phyloP scores from a whole-genome alignment of 2,888 invertebrate genomes.

The Carcina quercana region DNA sequence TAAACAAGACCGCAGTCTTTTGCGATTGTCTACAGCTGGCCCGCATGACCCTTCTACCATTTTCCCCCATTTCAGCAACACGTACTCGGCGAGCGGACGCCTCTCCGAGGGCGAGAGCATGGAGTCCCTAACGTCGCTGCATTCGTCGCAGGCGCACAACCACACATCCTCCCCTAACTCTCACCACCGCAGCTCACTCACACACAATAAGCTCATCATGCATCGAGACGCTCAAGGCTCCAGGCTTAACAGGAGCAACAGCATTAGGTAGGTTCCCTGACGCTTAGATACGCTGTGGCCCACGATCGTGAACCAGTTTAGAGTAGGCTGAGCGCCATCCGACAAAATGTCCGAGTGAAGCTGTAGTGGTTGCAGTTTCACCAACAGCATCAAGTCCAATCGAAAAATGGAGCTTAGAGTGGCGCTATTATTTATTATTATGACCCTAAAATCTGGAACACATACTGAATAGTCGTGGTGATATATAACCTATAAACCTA shows the following conservation, averaged over 20 bases:
- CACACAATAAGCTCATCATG: constrained; percentile 76
- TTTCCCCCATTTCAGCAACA: constrained; percentile 76
- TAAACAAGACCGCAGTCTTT: too few species aligned
- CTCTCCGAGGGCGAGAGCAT: constrained; percentile 94
- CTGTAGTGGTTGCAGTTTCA: too few species aligned
- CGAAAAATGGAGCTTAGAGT: too few species aligned
- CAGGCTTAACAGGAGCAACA: constrained; percentile 91
- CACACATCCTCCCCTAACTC: constrained; percentile 80
- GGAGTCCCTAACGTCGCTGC: constrained; percentile 85
- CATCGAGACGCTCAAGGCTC: constrained; percentile 75
- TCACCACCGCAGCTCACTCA: constrained; percentile 79
- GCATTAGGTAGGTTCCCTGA: constrained; percentile 83
- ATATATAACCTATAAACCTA: too few species aligned
- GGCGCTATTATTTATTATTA: too few species aligned
- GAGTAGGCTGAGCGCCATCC: too few species aligned
- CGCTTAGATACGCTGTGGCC: not conserved
- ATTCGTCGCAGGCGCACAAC: constrained; percentile 84
- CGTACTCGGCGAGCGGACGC: constrained; percentile 81
- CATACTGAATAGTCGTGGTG: too few species aligned
- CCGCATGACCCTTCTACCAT: constrained; percentile 47
- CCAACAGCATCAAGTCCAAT: too few species aligned
- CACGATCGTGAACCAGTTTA: too few species aligned
- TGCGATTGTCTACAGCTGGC: constrained; percentile 30
- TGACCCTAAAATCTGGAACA: too few species aligned
- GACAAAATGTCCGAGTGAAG: too few species aligned